These are phyloP conservation scores for Chloroceryle inda DNA, from an alignment of 2,797 vertebrate genomes.

Conservation along the genomic window DNA sequence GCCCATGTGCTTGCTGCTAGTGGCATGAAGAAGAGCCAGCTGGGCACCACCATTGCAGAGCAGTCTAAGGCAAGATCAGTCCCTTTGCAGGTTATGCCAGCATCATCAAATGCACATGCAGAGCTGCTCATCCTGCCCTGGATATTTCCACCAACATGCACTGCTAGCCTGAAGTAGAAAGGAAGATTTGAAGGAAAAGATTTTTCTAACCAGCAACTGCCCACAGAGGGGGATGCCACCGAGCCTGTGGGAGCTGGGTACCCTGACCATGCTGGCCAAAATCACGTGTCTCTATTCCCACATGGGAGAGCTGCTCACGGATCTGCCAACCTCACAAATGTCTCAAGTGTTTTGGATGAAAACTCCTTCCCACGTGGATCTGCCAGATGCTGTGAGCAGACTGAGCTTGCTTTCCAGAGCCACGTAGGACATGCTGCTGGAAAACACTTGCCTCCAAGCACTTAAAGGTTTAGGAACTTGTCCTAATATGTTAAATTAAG, in stretches of 20 bases:
- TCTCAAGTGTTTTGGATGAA: not conserved
- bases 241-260: not conserved
- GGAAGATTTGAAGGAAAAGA: not conserved
- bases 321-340: not conserved
- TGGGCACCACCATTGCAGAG: not conserved
- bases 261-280: not conserved
- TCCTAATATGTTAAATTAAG: not conserved
- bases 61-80: not conserved
- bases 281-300: rapidly evolving
- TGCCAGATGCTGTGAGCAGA: not conserved
- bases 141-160: not conserved
- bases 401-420: not conserved
- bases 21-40: not conserved
- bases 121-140: not conserved
- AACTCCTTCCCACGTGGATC: not conserved
- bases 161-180: not conserved
- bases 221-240: not conserved
- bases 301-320: rapidly evolving
- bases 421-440: not conserved
- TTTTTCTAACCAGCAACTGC: not conserved
- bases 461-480: conserved; percentile 9
- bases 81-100: not conserved
- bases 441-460: not conserved
- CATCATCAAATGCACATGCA: not conserved
- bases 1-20: rapidly evolving